Evolutionary conservation across 2,888 invertebrate genomes (phyloP), one percentile per base, ranked within the genome.

Genomic region (Hipparchia semele): DNA sequence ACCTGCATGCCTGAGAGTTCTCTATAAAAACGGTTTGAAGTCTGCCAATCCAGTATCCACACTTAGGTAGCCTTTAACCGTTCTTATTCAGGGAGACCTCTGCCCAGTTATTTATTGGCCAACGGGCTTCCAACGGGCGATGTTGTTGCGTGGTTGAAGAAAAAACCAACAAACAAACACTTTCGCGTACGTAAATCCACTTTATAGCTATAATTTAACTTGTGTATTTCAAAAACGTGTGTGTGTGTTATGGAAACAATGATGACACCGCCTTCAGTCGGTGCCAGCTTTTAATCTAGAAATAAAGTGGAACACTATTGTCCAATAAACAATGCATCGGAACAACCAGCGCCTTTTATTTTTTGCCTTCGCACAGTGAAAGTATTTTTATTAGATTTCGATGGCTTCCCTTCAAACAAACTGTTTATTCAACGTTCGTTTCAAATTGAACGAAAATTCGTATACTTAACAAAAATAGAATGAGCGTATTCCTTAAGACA

Each of bases 221-320:
- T 39, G 5, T 39, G 39, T 39, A 5, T 39, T 1, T 39, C 39
- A 39, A 39, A 39, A 39, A 39, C 39, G 1, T 39, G 39, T 39
- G 51, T 64, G 58, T 10, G 51, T 58, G 33, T 53, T 65, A 65
- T 69, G 51, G 65, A 72, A 62, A 69, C 68, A 72, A 64, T 59
- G 68, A 69, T 59, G 64, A 39, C 72, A 68, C 39, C 39, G 45
- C 13, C 56, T 39, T 13, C 67, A n/a, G 54, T 13, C 62, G 3
- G 23, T 67, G 56, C 45, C 67, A 56, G 67, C 39, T 8, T 67
- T 56, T 67, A 67, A 67, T 33, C 67, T 45, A 54, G 56, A 33
- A 23, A 54, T 45, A 56, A 33, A 13, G 12, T 67, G 45, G 56
- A 45, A 66, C 54, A 45, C 67, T 67, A 56, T 67, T 67, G 65